Evolutionary conservation across 1,140 invertebrate genomes (phyloP).

Genomic region (Physella acuta): DNA sequence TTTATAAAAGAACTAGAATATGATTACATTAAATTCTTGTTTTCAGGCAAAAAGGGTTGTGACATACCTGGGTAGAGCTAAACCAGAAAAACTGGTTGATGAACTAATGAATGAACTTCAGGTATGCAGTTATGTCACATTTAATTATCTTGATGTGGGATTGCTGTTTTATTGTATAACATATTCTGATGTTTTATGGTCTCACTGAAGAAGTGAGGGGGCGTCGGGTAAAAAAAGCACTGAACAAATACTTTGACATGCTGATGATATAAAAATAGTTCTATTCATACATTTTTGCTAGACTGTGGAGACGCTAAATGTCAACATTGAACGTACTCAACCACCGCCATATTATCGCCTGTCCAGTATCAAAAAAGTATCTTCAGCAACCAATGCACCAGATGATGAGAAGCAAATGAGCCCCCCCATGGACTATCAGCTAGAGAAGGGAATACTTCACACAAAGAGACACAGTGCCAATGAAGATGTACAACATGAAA

Average conservation of each 20-base stretch:
- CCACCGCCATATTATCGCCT: constrained; percentile 95
- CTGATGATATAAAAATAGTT: too few species aligned
- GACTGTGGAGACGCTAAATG: constrained; percentile 93
- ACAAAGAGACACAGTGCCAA: constrained; percentile 94
- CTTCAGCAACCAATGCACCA: constrained; percentile 38
- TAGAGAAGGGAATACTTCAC: constrained; percentile 80
- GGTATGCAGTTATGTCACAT: too few species aligned
- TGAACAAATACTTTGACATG: too few species aligned
- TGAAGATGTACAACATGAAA: constrained; percentile 64
- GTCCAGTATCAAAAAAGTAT: constrained; percentile 66
- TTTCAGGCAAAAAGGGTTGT: constrained; percentile 89
- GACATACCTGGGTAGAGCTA: constrained; percentile 84
- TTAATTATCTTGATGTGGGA: too few species aligned
- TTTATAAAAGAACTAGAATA: neutral
- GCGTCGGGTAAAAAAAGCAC: neutral
- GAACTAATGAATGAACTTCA: constrained; percentile 92
- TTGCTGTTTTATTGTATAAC: too few species aligned
- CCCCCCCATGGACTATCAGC: constrained; percentile 51
- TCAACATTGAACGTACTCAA: constrained; percentile 91
- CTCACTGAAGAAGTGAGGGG: neutral
- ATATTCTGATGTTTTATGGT: too few species aligned
- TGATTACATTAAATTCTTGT: neutral
- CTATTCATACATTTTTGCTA: constrained; percentile 61
- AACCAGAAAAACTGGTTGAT: constrained; percentile 87
- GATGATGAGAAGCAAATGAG: constrained; percentile 51